Evolutionary conservation across 2,113 vertebrate species (phyloP), one percentile per base, ranked within the genome.

Genomic region (Chascanopsetta lugubris): DNA sequence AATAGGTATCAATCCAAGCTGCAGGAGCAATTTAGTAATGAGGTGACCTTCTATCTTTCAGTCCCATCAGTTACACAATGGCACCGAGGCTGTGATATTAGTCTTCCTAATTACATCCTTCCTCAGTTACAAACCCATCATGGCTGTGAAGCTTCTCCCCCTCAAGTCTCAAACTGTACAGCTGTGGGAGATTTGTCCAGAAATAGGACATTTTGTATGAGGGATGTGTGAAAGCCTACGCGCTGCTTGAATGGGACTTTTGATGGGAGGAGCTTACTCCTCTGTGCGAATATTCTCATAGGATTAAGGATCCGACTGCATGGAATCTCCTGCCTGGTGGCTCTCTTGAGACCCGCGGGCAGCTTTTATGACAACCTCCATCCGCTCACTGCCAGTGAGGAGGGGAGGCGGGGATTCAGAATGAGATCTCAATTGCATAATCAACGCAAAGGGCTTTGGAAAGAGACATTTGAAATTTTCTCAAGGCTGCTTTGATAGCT

Each of bases 361-460:
- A 62, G 80, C 87, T 79, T 85, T 84, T 77, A 82, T 85, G 85
- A 82, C 73, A 79, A 77, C 64, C 78, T 81, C 74, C 85, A 72
- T 83, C 79, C 80, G 60, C 34, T 79, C 46, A 20, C 49, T 58
- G 65, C 70, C 64, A 79, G 36, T 79, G 64, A 72, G 64, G 76
- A 53, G 34, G 45, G 47, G 72, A 57, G 56, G 68, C 8, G 24
- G 8, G 11, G 63, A 55, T 69, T 65, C 36, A 54, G 69, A 65
- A 84, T 63, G 40, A 84, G 59, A 69, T 65, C 61, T 84, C 65
- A 46, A 63, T 43, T 60, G 56, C 70, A 57, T 64, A 73, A 76
- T 83, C 77, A 77, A 59, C 77, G 43, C 42, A 26, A 46, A 66
- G 60, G 60, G 45, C 60, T 65, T 77, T 74, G 63, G 51, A 79